These are phyloP conservation scores for Drosophila nebulosa DNA, from an alignment of 1,140 invertebrate genomes.

Conservation along the genomic window DNA sequence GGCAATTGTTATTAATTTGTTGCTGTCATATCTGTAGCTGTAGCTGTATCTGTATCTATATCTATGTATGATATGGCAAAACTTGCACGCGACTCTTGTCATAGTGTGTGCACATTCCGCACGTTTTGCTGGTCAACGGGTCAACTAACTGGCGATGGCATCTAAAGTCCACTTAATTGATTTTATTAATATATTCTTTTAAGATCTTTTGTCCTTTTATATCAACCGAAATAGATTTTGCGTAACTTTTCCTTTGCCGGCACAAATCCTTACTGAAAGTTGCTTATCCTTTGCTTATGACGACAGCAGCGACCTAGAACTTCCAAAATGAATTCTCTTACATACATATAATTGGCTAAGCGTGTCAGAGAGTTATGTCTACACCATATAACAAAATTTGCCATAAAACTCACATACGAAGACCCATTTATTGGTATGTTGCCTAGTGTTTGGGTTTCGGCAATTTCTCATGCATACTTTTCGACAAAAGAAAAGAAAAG, in stretches of 20 bases:
- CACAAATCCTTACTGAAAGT: background rate
- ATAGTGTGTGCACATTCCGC: conserved; percentile 21
- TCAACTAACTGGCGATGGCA: conserved; percentile 26
- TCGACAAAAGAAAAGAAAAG: background rate
- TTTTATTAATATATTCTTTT: background rate
- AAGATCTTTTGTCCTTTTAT: background rate
- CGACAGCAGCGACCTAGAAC: conserved; percentile 51
- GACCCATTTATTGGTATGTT: background rate
- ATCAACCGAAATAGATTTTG: background rate
- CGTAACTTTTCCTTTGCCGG: background rate
- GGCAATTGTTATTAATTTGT: conserved; percentile 58
- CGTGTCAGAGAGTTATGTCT: conserved; percentile 36
- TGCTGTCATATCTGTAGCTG: conserved; percentile 32
- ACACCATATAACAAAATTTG: conserved; percentile 27
- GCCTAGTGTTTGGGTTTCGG: conserved; percentile 6
- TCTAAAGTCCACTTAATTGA: background rate
- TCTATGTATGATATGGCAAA: conserved; percentile 1
- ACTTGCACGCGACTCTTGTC: conserved; percentile 49
- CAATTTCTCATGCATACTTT: conserved; percentile 49
- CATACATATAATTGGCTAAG: conserved; percentile 36
- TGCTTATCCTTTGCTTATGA: conserved; percentile 29
- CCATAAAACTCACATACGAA: background rate
- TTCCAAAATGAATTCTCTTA: conserved; percentile 6
- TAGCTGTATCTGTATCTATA: background rate
- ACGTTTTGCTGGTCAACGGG: conserved; percentile 5